Percentiles rank a stretch among this genome's conserved stretches.
Evolutionary conservation across 1,140 invertebrate genomes (phyloP).

Genomic region (Drosophila punjabiensis): DNA sequence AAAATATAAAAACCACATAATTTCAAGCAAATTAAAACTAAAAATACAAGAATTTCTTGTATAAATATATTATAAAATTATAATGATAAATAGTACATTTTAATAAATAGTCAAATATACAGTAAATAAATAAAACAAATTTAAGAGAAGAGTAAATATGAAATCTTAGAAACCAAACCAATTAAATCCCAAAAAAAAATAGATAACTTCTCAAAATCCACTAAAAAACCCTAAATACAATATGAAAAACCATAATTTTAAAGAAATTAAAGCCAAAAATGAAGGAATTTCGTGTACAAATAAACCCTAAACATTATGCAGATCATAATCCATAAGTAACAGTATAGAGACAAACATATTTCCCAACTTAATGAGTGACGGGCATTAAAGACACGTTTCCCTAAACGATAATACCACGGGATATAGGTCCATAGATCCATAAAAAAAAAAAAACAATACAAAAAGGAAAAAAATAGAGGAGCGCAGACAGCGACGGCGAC

Average conservation of each 20-base stretch:
- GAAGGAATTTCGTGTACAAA: background rate
- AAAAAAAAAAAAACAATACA: background rate
- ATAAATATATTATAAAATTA: no score
- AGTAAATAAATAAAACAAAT: background rate
- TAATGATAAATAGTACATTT: background rate
- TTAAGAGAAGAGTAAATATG: background rate
- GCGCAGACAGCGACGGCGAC: slow-evolving; percentile 18
- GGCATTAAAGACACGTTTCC: slow-evolving; percentile 20
- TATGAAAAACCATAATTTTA: no score
- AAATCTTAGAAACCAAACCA: no score
- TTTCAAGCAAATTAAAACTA: no score
- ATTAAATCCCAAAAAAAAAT: no score
- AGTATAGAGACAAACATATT: slow-evolving; percentile 4
- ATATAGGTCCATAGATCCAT: slow-evolving; percentile 9
- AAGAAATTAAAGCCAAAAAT: no score
- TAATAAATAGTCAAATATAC: no score
- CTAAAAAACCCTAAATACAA: no score
- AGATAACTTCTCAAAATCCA: no score
- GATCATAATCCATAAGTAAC: slow-evolving; percentile 9
- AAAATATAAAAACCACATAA: no score
- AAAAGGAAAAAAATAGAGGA: background rate
- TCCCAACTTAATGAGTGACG: slow-evolving; percentile 19
- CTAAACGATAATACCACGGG: slow-evolving; percentile 10
- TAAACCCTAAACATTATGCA: slow-evolving; percentile 1
- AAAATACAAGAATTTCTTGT: no score